A percentile compares a stretch with the other conserved stretches of the same genome.
Evolutionary conservation across 2,888 invertebrate species (phyloP).

Genomic region (Eilema caniola): DNA sequence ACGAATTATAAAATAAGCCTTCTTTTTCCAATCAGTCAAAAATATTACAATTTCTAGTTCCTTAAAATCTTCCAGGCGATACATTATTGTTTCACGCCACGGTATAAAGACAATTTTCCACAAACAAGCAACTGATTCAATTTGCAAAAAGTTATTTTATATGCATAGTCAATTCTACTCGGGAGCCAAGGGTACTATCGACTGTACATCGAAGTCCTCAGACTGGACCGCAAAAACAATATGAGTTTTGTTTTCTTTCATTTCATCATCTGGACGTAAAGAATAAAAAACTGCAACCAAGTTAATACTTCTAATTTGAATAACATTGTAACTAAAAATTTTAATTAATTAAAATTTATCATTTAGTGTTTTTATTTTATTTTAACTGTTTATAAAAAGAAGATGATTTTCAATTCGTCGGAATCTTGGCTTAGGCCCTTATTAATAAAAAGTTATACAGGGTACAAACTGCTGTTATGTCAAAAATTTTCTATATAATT

Average conservation of each 20-base stretch:
- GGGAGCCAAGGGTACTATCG: background rate
- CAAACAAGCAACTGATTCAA: slow-evolving; percentile 19
- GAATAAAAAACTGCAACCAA: background rate
- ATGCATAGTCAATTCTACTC: slow-evolving; percentile 11
- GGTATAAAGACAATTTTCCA: slow-evolving; percentile 8
- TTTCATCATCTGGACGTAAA: background rate
- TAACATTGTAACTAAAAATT: too few species aligned
- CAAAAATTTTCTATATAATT: too few species aligned
- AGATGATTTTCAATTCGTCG: too few species aligned
- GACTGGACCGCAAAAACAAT: slow-evolving; percentile 6
- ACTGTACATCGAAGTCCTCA: background rate
- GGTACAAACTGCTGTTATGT: too few species aligned
- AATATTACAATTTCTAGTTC: background rate
- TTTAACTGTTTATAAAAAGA: too few species aligned
- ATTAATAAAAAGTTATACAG: too few species aligned
- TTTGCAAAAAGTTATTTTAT: slow-evolving; percentile 13
- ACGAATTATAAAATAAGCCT: too few species aligned
- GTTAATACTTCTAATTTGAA: too few species aligned
- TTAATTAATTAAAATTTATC: too few species aligned
- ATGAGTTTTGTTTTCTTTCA: background rate
- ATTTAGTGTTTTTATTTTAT: too few species aligned
- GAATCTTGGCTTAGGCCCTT: too few species aligned
- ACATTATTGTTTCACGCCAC: slow-evolving; percentile 2
- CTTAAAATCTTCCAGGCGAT: background rate
- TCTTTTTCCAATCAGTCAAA: background rate